phyloP scores from a whole-genome alignment of 1,140 invertebrate genomes.

The Zaprionus kolodkinae region DNA sequence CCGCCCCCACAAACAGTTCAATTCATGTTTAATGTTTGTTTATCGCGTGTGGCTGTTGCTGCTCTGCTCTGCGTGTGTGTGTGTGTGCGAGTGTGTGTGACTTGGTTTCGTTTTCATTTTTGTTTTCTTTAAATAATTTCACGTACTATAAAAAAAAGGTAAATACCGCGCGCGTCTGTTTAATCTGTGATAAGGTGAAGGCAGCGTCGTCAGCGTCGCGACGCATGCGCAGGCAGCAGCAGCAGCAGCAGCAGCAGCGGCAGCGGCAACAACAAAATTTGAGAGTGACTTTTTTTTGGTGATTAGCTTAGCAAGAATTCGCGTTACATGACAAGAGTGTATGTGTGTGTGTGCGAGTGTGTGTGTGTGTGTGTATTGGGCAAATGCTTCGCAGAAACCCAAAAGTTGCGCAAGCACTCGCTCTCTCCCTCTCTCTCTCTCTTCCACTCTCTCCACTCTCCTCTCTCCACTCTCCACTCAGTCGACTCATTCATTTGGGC shows the following conservation, averaged over 20 bases:
- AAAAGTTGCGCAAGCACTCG: slow-evolving; percentile 57
- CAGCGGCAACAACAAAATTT: slow-evolving; percentile 33
- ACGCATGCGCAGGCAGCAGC: slow-evolving; percentile 57
- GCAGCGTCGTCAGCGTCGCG: slow-evolving; percentile 35
- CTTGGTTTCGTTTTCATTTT: slow-evolving; percentile 68
- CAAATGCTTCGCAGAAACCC: slow-evolving; percentile 56
- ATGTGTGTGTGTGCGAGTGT: slow-evolving; percentile 31
- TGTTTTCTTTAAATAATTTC: slow-evolving; percentile 79
- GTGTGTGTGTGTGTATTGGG: slow-evolving; percentile 50
- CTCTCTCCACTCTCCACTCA: slow-evolving; percentile 11
- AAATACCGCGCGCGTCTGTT: slow-evolving; percentile 72
- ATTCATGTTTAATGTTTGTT: slow-evolving; percentile 80
- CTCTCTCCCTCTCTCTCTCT: too few species aligned
- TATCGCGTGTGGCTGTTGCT: slow-evolving; percentile 33
- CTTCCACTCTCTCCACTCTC: too few species aligned
- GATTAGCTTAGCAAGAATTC: slow-evolving; percentile 83
- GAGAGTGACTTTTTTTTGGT: slow-evolving; percentile 60
- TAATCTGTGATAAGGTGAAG: slow-evolving; percentile 66
- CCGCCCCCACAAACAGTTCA: slow-evolving; percentile 40
- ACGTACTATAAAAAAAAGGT: slow-evolving; percentile 54
- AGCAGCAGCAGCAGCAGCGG: slow-evolving; percentile 15
- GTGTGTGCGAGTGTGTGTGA: slow-evolving; percentile 50
- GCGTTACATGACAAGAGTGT: slow-evolving; percentile 70
- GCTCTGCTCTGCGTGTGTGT: slow-evolving; percentile 11
- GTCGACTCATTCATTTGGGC: not conserved